Evolutionary conservation across 2,113 vertebrate species (phyloP).

Genomic region (Actinemys pallida): DNA sequence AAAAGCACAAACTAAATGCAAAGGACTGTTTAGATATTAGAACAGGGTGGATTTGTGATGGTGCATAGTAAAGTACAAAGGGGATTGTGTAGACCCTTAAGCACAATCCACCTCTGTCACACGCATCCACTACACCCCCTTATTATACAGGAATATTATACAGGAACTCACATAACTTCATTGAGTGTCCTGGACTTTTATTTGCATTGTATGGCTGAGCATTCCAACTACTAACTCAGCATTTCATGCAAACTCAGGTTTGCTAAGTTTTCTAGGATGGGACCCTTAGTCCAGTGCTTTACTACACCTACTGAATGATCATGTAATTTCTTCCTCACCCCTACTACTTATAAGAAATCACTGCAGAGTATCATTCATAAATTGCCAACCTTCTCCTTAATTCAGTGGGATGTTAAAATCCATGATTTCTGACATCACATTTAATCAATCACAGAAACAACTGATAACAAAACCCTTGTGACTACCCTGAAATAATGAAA

Average conservation of each 20-base stretch:
- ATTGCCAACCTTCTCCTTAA: background rate
- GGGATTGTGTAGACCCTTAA: background rate
- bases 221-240: background rate
- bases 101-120: background rate
- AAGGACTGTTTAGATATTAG: background rate
- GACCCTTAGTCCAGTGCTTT: background rate
- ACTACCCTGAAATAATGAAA: background rate
- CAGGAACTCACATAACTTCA: background rate
- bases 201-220: background rate
- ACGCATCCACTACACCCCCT: background rate
- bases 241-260: background rate
- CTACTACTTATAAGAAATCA: background rate
- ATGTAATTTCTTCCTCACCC: background rate
- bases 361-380: background rate
- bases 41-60: background rate
- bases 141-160: background rate
- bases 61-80: background rate
- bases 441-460: background rate
- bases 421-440: background rate
- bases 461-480: background rate
- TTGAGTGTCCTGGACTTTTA: background rate
- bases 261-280: background rate
- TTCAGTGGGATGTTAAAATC: background rate
- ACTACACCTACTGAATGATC: background rate
- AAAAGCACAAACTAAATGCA: background rate